A percentile compares a stretch with the other conserved stretches of the same genome.
These are phyloP conservation scores for Tipula vernalis DNA, from an alignment of 2,888 invertebrate genomes.

Conservation along the genomic window DNA sequence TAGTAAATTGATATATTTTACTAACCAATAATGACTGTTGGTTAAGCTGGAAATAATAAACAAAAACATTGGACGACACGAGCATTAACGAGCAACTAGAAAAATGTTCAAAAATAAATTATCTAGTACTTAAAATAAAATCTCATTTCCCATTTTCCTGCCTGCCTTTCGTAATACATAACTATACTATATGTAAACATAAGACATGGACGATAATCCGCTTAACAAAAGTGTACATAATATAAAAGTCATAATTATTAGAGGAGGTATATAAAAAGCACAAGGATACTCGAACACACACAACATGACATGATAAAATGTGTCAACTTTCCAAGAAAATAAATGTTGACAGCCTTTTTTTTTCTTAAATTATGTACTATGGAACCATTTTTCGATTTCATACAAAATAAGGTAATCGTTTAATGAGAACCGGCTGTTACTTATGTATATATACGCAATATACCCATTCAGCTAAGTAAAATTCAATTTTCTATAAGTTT, in stretches of 20 bases:
- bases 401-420: background rate
- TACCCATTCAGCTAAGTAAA: background rate
- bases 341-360: background rate
- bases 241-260: background rate
- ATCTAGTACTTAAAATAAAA: too few species aligned
- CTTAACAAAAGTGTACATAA: background rate
- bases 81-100: too few species aligned
- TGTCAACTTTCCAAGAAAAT: background rate
- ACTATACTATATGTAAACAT: background rate
- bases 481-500: background rate
- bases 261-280: background rate
- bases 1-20: too few species aligned
- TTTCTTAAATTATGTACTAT: background rate
- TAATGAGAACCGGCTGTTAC: background rate
- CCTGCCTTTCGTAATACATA: background rate
- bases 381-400: background rate
- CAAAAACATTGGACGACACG: too few species aligned
- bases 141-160: background rate
- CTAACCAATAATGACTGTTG: too few species aligned
- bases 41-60: too few species aligned
- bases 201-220: background rate
- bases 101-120: too few species aligned
- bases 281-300: background rate
- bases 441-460: background rate
- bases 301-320: background rate